Conservation (phyloP, 35 echinoderm and acorn worm genomes). For the Acanthaster planci region DNA sequence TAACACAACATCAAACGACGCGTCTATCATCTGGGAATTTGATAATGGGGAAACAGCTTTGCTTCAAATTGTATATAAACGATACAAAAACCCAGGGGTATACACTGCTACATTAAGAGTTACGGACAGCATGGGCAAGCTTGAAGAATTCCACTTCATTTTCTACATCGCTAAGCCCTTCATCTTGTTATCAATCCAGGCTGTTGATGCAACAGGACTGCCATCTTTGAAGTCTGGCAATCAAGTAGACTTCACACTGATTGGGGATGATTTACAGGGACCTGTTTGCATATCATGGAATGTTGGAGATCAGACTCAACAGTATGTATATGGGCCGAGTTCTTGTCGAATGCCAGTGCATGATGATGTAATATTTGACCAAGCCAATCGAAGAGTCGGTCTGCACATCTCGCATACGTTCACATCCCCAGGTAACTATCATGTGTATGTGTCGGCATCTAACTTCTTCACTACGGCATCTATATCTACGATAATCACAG, state of each 20-base stretch:
- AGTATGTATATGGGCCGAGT: not conserved
- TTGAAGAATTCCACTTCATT: not conserved
- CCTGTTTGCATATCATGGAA: conserved; percentile 30
- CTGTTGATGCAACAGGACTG: not conserved
- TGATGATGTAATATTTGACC: not conserved
- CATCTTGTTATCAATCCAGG: not conserved
- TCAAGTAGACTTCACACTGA: not conserved
- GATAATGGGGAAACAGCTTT: not conserved
- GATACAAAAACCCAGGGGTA: not conserved
- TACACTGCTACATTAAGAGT: conserved; percentile 30
- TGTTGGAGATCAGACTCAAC: conserved; percentile 6
- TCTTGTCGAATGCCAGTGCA: not conserved
- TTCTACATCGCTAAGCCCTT: not conserved
- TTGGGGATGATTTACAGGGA: not conserved
- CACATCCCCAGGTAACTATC: conserved; percentile 1
- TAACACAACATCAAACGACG: not conserved
- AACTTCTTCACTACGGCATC: conserved; percentile 3
- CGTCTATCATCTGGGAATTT: not conserved
- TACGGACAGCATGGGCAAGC: not conserved
- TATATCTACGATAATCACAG: not conserved
- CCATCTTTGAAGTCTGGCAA: not conserved
- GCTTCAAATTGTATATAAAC: not conserved
- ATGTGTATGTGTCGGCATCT: not conserved
- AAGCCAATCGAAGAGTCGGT: not conserved
- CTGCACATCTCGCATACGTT: not conserved